Base-by-base conservation (phyloP, 2,113 vertebrate genomes). In the Callipepla californica region DNA sequence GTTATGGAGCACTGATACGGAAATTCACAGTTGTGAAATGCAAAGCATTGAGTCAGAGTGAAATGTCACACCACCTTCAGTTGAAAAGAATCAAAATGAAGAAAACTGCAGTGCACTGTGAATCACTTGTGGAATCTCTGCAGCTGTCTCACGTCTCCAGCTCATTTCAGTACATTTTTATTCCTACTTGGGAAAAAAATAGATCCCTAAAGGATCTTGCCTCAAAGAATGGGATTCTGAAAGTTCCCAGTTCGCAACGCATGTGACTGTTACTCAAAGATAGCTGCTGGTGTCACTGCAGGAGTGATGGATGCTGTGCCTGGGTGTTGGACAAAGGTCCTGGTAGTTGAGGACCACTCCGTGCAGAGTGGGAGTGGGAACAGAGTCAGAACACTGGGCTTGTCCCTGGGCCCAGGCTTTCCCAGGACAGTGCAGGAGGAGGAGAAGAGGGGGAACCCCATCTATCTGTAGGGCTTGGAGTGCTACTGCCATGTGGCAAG, bases 161-260 rank as follows among this genome's bases (percentile, higher is more conserved):
- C 28, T 68, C 30, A 17, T 65, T 65, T 53, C 74, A 51, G 53
- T 7, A 28, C 20, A 8, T 32, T 58, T 61, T 42, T 13, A 20
- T 82, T 86, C 58, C 81, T 76, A 22, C 47, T 42, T 11, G 15
- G 57, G 22, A 66, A 53, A 65, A 59, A 67, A 61, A 38, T 26
- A 22, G 47, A 7, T 62, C 6, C 78, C 6, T 51, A 55, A 38
- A 18, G 78, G 28, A 51, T 63, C 50, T 75, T 53, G 20, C 18
- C 45, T 19, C 32, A 53, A 86, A 70, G 74, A 75, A 42, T 14
- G 57, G 73, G 61, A 13, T 66, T 66, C 42, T 21, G 21, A 66
- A 21, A 55, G 11, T 17, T 73, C 51, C 59, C 2, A 0, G 3
- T 40, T 53, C 3, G 0, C 45, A 14, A 53, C 13, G 15, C 7